Base-by-base conservation (phyloP, 2,113 vertebrate species). In the Apteryx mantelli region DNA sequence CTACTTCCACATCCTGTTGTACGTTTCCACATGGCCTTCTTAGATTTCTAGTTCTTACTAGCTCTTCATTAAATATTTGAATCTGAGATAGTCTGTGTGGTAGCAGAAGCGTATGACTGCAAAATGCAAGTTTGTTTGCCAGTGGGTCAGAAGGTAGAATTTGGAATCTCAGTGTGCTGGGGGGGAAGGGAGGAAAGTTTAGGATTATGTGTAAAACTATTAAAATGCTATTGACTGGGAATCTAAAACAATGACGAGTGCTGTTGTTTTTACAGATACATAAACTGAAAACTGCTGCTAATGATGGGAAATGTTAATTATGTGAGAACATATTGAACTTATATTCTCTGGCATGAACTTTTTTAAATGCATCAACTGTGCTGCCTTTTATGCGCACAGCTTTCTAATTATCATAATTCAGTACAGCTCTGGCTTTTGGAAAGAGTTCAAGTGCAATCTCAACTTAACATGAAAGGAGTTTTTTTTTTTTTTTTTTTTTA, bases 361-460 rank as follows among this genome's bases (percentile, higher is more conserved):
- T 97, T 97, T 88, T 89, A 95, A 98, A 97, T 98, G 96, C 97
- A 98, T 98, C 96, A 97, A 98, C 97, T 97, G 93, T 93, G 76
- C 96, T 97, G 96, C 95, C 95, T 98, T 98, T 98, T 97, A 98
- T 97, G 97, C 94, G 73, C 97, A 98, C 97, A 98, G 98, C 97
- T 98, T 98, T 98, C 97, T 98, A 98, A 98, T 98, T 98, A 98
- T 98, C 96, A 98, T 98, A 98, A 98, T 98, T 98, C 97, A 98
- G 95, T 98, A 93, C 98, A 98, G 98, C 96, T 97, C 97, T 69
- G 88, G 88, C 94, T 98, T 97, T 98, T 98, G 98, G 98, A 98
- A 97, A 42, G 84, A 93, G 94, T 98, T 98, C 98, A 98, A 98
- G 97, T 97, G 94, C 92, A 98, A 98, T 98, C 97, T 97, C 97